A percentile compares a stretch with the other conserved stretches of the same genome.
Evolutionary conservation across 2,113 vertebrate genomes (phyloP).

Genomic region (Bubalus kerabau): DNA sequence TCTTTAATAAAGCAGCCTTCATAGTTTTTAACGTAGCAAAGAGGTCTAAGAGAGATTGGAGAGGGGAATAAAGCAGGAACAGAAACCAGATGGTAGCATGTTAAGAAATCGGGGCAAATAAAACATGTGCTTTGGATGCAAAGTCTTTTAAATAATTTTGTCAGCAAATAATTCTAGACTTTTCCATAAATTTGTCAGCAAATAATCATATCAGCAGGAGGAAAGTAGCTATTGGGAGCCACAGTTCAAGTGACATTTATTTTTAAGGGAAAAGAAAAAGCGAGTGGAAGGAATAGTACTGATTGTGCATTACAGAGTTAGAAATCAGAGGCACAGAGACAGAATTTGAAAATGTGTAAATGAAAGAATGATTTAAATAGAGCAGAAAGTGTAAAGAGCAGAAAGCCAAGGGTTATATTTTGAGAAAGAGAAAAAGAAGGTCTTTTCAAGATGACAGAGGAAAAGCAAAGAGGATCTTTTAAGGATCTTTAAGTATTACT

Average conservation of each 20-base stretch:
- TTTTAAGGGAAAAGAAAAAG: neutral
- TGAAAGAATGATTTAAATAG: neutral
- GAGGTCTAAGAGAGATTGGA: neutral
- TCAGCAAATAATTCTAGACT: constrained; percentile 28
- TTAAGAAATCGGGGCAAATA: neutral
- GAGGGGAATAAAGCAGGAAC: constrained; percentile 7
- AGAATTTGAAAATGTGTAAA: neutral
- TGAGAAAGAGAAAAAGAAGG: neutral
- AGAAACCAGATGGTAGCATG: neutral
- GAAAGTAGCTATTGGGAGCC: neutral
- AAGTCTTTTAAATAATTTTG: constrained; percentile 39
- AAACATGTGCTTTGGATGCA: constrained; percentile 27
- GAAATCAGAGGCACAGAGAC: neutral
- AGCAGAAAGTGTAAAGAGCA: neutral
- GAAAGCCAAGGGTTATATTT: neutral
- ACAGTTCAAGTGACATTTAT: neutral
- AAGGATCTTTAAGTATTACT: neutral
- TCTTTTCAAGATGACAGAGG: neutral
- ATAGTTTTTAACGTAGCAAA: neutral
- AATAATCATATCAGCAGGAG: constrained; percentile 35
- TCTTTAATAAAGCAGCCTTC: neutral
- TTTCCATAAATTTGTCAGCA: constrained; percentile 44
- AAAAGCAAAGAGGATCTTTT: neutral
- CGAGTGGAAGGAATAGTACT: neutral
- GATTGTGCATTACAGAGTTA: neutral